Evolutionary conservation across 1,140 invertebrate species (phyloP).

Genomic region (Kradibia gibbosae): DNA sequence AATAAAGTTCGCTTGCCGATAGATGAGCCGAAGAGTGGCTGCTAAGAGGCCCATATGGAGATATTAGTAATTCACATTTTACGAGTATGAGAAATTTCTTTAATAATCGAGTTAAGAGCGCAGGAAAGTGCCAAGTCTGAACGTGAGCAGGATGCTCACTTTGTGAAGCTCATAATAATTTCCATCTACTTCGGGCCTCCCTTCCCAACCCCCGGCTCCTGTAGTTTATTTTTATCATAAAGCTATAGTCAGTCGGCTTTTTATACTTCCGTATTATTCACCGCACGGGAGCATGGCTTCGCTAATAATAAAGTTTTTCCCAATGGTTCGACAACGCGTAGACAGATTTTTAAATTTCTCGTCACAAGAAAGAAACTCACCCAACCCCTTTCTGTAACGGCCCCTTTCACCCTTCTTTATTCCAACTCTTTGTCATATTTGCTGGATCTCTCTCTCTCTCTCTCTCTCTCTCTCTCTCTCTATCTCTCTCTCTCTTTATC

Average conservation of each 20-base stretch:
- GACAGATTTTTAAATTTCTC: conserved; percentile 74
- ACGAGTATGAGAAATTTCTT: background rate
- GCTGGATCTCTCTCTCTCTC: conserved; percentile 15
- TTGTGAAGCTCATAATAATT: background rate
- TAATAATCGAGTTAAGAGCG: background rate
- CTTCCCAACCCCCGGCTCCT: conserved; percentile 31
- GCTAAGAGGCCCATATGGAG: too few species aligned
- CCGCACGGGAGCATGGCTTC: conserved; percentile 11
- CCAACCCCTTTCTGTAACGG: conserved; percentile 10
- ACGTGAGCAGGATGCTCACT: background rate
- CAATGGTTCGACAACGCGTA: conserved; percentile 72
- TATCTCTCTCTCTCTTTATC: background rate
- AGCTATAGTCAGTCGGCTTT: conserved; percentile 10
- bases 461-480: background rate
- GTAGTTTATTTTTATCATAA: conserved; percentile 32
- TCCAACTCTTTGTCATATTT: conserved; percentile 50
- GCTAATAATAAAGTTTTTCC: conserved; percentile 73
- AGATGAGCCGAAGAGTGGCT: too few species aligned
- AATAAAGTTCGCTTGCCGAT: too few species aligned
- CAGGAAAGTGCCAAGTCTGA: background rate
- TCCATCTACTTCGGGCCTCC: background rate
- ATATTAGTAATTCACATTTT: background rate
- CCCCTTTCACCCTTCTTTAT: conserved; percentile 46
- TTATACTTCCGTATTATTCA: conserved; percentile 3
- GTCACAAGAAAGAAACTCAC: conserved; percentile 57